Conservation (phyloP, 2,797 vertebrate genomes). For the Tamandua tetradactyla region DNA sequence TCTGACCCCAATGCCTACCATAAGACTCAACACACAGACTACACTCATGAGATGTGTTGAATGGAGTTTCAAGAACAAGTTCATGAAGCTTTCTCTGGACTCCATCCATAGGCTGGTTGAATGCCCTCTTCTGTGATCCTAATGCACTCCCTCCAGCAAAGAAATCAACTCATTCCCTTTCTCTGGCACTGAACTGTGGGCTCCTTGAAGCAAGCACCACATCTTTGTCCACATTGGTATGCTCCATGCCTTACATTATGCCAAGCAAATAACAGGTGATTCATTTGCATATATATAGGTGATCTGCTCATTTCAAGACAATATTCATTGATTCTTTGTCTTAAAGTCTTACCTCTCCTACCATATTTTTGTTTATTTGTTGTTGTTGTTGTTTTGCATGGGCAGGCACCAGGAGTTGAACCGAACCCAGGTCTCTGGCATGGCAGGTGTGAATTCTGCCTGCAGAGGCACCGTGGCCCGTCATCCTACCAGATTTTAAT, state of each 20-base stretch:
- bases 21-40: background rate
- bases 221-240: background rate
- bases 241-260: no score
- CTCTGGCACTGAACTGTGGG: background rate
- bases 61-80: background rate
- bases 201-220: conserved; percentile 23
- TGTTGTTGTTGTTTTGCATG: no score
- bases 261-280: no score
- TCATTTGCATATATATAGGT: background rate
- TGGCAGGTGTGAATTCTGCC: no score
- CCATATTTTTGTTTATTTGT: background rate
- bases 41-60: background rate
- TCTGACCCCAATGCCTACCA: background rate
- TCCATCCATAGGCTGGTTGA: background rate
- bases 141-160: background rate
- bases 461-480: no score
- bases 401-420: no score
- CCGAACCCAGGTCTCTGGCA: no score
- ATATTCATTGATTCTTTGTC: conserved; percentile 2
- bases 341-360: background rate
- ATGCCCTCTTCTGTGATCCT: background rate
- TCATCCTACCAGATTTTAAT: background rate
- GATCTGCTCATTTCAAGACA: background rate
- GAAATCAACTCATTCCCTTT: background rate
- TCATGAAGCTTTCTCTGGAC: background rate